Base-by-base conservation (phyloP, 2,888 invertebrate species). In the Prosapia bicincta region DNA sequence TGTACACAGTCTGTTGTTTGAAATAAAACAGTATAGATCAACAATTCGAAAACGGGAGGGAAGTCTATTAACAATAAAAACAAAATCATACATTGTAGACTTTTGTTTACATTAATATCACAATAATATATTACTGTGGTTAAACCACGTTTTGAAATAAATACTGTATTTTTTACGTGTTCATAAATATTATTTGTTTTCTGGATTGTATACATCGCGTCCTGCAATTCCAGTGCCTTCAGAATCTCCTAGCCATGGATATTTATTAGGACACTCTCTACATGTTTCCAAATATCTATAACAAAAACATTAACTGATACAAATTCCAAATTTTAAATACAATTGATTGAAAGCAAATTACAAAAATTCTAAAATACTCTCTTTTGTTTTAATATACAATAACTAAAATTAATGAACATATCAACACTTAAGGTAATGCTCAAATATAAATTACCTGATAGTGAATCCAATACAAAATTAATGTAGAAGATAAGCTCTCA, bases 161-260 rank as follows among this genome's bases (percentile, higher is more conserved):
- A 54, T 54, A 54, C 54, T 54, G 54, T n/a, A 54, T 54, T 54
- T 54, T 54, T 6, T 9, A 20, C 20, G 9, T 10, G 20, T 54
- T 10, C 54, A 54, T 54, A 38, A 38, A 38, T 54, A 54, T 69
- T 70, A 43, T 78, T 78, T 79, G 74, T 89, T 91, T 83, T 93
- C 93, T 70, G 93, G 92, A 84, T 91, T 89, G 83, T 95, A 95
- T 84, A 92, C 93, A 83, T 95, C 95, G 80, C 89, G 91, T 68
- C 92, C 92, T 30, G 90, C 88, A 79, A 93, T 90, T 13, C 95
- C 95, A 26, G 93, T 92, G 74, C 95, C 95, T 81, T 90, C 93
- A 1, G 95, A 91, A 85, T 96, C 95, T 26, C 95, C 95, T 79
- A 96, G 85, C 96, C 96, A 96, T 1, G 96, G 96, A 85, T 93